phyloP scores from a whole-genome alignment of 2,888 invertebrate genomes.

The Balanococcus diminutus region DNA sequence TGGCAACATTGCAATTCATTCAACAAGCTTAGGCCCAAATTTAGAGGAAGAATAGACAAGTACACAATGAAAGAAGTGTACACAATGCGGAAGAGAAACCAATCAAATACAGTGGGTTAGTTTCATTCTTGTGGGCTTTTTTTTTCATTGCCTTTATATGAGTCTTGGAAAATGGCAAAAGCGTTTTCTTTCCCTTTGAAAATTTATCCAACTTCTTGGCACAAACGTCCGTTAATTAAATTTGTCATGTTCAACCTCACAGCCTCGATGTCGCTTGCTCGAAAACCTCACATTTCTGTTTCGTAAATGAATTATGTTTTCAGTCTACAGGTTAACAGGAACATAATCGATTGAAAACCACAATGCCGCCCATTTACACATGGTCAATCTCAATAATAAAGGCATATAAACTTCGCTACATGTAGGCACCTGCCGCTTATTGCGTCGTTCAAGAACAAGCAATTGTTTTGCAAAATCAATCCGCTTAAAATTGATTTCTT shows the following conservation, averaged over 20 bases:
- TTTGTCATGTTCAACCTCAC: slow-evolving; percentile 27
- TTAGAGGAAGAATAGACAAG: neutral
- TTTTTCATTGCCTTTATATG: neutral
- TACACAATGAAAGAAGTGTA: neutral
- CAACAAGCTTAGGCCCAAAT: neutral
- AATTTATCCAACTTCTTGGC: slow-evolving; percentile 19
- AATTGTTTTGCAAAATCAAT: neutral
- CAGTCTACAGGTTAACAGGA: slow-evolving; percentile 27
- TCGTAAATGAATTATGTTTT: slow-evolving; percentile 27
- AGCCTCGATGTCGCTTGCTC: slow-evolving; percentile 1
- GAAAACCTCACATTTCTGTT: slow-evolving; percentile 17
- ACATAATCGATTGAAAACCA: slow-evolving; percentile 19
- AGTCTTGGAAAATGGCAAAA: neutral
- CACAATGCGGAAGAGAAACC: neutral
- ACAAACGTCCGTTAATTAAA: slow-evolving; percentile 20
- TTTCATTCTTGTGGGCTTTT: neutral
- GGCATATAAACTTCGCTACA: neutral
- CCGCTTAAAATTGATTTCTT: neutral
- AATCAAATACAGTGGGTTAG: neutral
- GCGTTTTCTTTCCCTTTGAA: neutral
- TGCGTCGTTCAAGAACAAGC: neutral
- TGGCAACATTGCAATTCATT: neutral
- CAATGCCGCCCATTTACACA: slow-evolving; percentile 27
- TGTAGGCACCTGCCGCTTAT: neutral
- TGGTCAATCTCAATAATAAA: slow-evolving; percentile 27